Base-by-base conservation (phyloP, 2,113 vertebrate species). In the Platichthys stellatus region DNA sequence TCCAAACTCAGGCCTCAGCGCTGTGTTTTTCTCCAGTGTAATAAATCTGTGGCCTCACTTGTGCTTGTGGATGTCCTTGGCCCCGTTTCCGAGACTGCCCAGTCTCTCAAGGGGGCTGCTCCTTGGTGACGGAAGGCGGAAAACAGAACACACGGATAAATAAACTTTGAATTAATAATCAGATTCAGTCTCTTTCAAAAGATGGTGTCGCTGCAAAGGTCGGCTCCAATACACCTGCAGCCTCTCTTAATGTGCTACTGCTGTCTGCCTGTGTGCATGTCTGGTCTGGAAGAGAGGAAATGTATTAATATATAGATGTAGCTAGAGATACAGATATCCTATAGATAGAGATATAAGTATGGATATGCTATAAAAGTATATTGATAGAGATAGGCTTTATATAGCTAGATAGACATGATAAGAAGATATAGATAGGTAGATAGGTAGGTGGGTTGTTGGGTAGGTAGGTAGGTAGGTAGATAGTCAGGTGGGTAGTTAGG, bases 51-150 rank as follows among this genome's bases (percentile, higher is more conserved):
- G 15, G 2, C 67, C 92, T 89, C 81, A 95, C 94, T 92, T 92
- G 93, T 95, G 94, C 76, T 84, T 93, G 78, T 92, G 92, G 62
- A 95, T 90, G 89, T 94, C 93, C 88, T 92, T 95, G 86, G 88
- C 88, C 81, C 92, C 90, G 4, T 92, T 94, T 88, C 89, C 93
- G 74, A 76, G 82, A 73, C 84, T 88, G 31, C 93, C 93, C 64
- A 94, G 92, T 74, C 94, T 93, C 91, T 95, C 89, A 0, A 85
- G 81, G 80, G 94, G 94, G 63, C 91, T 93, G 85, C 74, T 92
- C 87, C 95, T 95, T 84, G 67, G 78, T 45, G 67, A 74, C 58
- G 76, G 62, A 90, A 66, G 72, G 72, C 1, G 2, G 63, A 78
- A 58, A 24, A 54, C 72, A 58, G 31, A 21, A 63, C 54, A 83